Evolutionary conservation across 1,140 invertebrate genomes (phyloP).

Genomic region (Dreissena rostriformis): DNA sequence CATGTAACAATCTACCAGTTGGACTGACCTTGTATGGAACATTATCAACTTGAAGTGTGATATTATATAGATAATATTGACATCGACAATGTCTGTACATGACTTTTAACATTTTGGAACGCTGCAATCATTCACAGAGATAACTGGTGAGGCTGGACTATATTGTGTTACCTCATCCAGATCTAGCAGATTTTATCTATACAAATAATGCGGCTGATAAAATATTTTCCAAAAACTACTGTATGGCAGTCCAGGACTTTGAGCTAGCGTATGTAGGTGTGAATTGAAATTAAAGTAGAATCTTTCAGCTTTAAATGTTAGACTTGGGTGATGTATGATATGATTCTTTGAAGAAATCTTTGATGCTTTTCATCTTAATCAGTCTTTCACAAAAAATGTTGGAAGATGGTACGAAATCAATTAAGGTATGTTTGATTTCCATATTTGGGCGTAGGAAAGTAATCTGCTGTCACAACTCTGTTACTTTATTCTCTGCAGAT

Average conservation of each 20-base stretch:
- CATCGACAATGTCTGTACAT: no score
- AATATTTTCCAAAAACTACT: background rate
- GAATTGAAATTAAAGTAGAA: background rate
- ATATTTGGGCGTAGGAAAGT: background rate
- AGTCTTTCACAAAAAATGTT: slow-evolving; percentile 1
- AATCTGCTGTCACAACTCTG: background rate
- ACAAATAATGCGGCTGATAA: background rate
- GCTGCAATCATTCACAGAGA: no score
- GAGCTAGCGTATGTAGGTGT: background rate
- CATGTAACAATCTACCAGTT: no score
- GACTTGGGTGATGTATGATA: background rate
- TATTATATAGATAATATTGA: no score
- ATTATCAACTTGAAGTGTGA: no score
- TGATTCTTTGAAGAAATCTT: background rate
- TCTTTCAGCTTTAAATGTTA: background rate
- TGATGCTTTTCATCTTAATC: background rate
- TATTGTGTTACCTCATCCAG: no score
- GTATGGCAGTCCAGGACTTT: background rate
- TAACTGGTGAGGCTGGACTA: no score
- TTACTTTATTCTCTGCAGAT: background rate
- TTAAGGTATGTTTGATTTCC: background rate
- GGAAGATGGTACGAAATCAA: background rate
- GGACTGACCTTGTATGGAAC: no score
- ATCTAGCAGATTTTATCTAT: no score
- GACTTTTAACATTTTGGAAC: no score